Evolutionary conservation across 2,113 vertebrate species (phyloP).

Genomic region (Sceloporus undulatus): DNA sequence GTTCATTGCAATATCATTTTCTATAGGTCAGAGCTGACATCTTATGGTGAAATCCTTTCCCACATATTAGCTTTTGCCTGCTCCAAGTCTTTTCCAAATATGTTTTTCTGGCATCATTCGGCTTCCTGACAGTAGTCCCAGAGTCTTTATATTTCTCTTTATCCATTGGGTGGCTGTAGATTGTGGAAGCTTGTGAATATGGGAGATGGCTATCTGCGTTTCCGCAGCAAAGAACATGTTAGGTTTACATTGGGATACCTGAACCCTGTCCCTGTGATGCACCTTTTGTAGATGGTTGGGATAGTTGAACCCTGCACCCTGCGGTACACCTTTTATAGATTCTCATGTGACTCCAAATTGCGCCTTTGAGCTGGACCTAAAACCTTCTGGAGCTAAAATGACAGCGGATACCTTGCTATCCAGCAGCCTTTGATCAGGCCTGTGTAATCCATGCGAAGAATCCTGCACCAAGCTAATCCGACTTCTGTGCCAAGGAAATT

Average conservation of each 20-base stretch:
- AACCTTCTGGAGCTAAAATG: not conserved
- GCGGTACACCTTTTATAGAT: not conserved
- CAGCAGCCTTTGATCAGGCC: not conserved
- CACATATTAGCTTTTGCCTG: not conserved
- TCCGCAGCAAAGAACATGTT: not conserved
- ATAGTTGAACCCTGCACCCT: no score
- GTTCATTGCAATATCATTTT: not conserved
- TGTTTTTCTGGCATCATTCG: not conserved
- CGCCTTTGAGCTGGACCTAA: not conserved
- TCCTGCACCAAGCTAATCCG: not conserved
- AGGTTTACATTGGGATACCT: not conserved
- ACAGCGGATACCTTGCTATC: not conserved
- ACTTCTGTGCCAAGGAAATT: not conserved
- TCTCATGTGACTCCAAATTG: not conserved
- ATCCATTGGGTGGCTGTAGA: not conserved
- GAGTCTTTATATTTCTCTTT: not conserved
- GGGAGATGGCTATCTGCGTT: not conserved
- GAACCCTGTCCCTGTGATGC: not conserved
- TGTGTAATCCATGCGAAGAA: not conserved
- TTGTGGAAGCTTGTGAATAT: not conserved
- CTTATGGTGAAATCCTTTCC: no score
- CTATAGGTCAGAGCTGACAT: not conserved
- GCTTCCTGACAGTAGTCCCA: not conserved
- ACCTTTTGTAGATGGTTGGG: not conserved
- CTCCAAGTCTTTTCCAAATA: not conserved